Conservation (phyloP, 2,797 vertebrate genomes). For the Nothura maculosa region DNA sequence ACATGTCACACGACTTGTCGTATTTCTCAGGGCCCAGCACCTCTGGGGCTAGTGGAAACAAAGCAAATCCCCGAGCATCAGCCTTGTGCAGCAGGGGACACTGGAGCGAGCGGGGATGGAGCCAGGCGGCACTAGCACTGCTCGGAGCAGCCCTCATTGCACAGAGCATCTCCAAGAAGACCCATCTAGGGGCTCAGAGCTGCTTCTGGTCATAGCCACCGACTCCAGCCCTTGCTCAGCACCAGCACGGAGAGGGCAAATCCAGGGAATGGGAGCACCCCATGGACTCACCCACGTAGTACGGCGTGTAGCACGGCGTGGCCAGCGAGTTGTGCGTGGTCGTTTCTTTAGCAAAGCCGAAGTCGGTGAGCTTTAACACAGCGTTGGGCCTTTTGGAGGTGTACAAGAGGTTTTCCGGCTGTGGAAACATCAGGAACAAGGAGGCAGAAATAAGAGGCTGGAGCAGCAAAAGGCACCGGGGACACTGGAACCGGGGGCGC, state of each 20-base stretch:
- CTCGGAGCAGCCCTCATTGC: background rate
- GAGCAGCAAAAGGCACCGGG: background rate
- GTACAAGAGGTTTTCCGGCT: slow-evolving; percentile 98
- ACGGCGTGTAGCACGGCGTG: slow-evolving; percentile 98
- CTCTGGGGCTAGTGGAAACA: slow-evolving; percentile 88
- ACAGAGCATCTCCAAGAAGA: background rate
- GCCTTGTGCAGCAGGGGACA: background rate
- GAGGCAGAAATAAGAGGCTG: background rate
- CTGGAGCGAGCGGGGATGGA: background rate
- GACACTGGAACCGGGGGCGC: fast-evolving
- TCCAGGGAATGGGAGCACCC: background rate
- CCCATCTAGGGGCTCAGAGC: fast-evolving
- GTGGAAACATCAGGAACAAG: slow-evolving; percentile 22
- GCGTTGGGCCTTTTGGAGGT: slow-evolving; percentile 91
- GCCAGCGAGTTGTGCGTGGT: slow-evolving; percentile 96
- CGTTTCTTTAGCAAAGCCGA: slow-evolving; percentile 98
- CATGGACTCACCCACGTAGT: slow-evolving; percentile 93
- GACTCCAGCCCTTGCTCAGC: background rate
- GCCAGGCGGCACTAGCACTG: too few relatives aligned
- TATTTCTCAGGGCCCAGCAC: slow-evolving; percentile 98
- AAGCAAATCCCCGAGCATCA: background rate
- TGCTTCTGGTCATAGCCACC: background rate
- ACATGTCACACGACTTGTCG: slow-evolving; percentile 99
- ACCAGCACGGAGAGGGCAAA: background rate
- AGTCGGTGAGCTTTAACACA: slow-evolving; percentile 96